Conservation (phyloP, 2,113 vertebrate genomes). For the Eclectus roratus region DNA sequence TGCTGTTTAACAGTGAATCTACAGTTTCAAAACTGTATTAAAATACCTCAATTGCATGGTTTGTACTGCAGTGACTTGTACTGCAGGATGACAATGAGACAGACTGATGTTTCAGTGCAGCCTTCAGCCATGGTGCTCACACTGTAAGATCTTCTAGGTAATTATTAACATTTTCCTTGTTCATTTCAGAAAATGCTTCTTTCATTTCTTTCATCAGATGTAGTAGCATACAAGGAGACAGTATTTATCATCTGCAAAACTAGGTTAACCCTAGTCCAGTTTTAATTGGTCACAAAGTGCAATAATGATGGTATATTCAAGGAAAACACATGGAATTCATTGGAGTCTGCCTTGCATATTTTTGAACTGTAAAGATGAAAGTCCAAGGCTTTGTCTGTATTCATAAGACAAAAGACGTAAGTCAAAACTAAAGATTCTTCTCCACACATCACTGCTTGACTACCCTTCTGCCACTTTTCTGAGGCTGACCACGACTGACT, state of each 20-base stretch:
- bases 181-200: background rate
- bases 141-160: background rate
- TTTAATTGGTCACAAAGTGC: background rate
- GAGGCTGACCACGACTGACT: background rate
- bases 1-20: background rate
- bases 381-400: background rate
- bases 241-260: background rate
- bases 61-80: background rate
- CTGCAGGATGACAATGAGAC: background rate
- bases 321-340: fast-evolving
- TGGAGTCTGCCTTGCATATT: background rate
- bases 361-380: background rate
- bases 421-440: background rate
- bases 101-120: background rate
- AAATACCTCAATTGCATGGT: background rate
- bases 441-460: background rate
- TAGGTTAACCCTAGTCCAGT: background rate
- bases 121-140: background rate
- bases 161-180: background rate
- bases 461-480: background rate
- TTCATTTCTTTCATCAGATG: background rate
- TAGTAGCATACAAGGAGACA: background rate
- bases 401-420: background rate
- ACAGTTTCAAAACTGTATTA: background rate
- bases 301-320: background rate